Evolutionary conservation across 2,113 vertebrate species (phyloP).

Genomic region (Tachysurus vachellii): DNA sequence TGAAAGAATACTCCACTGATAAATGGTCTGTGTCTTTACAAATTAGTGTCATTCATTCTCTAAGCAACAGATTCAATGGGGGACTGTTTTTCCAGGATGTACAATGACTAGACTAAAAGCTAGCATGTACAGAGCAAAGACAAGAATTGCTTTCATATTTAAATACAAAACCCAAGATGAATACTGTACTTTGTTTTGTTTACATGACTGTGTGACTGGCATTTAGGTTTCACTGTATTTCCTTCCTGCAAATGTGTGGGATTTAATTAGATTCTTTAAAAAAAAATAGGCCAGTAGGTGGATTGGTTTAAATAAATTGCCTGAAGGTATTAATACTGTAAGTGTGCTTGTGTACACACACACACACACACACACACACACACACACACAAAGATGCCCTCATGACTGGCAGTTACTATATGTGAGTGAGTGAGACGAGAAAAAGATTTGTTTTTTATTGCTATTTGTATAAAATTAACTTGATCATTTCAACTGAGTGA

Average conservation of each 20-base stretch:
- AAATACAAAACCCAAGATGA: constrained; percentile 23
- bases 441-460: neutral
- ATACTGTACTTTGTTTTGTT: constrained; percentile 32
- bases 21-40: neutral
- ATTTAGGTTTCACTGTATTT: constrained; percentile 6
- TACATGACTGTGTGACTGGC: neutral
- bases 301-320: neutral
- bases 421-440: neutral
- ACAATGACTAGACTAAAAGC: constrained; percentile 30
- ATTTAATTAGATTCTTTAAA: neutral
- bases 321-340: neutral
- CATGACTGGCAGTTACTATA: neutral
- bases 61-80: constrained; percentile 5
- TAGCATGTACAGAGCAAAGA: neutral
- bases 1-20: neutral
- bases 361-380: too few relatives aligned
- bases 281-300: neutral
- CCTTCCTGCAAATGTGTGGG: neutral
- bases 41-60: constrained; percentile 1
- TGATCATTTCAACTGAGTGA: neutral
- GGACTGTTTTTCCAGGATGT: constrained; percentile 25
- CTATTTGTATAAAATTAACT: neutral
- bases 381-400: neutral
- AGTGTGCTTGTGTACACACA: neutral
- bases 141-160: constrained; percentile 34